Conservation (phyloP, 2,797 vertebrate species). For the Odontamblyopus lacepedii region DNA sequence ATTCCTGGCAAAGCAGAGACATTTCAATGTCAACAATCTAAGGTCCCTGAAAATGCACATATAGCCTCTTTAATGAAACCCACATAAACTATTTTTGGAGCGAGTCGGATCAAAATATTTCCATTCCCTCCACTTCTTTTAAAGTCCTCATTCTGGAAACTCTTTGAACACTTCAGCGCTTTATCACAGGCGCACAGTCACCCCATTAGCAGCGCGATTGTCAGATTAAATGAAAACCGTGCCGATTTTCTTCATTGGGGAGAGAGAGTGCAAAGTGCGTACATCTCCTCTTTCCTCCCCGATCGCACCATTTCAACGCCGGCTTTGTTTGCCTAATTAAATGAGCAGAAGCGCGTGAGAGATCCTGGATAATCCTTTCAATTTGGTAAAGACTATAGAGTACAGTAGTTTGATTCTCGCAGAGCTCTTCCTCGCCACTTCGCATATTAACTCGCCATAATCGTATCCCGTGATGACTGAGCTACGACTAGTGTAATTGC, state of each 20-base stretch:
- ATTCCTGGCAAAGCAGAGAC: too few relatives aligned
- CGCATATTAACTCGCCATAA: slow-evolving; percentile 23
- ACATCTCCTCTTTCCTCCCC: not conserved
- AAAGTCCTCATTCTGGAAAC: not conserved
- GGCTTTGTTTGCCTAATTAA: slow-evolving; percentile 38
- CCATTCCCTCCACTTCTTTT: not conserved
- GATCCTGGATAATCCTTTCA: slow-evolving; percentile 28
- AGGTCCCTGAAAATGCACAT: too few relatives aligned
- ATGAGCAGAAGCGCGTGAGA: slow-evolving; percentile 18
- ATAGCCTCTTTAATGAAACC: too few relatives aligned
- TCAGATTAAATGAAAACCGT: slow-evolving; percentile 12
- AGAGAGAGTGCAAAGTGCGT: not conserved
- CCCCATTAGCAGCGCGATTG: slow-evolving; percentile 18
- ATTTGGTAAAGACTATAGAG: slow-evolving; percentile 28
- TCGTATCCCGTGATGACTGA: slow-evolving; percentile 1
- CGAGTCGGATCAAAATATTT: not conserved
- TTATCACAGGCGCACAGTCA: not conserved
- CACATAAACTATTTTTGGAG: too few relatives aligned
- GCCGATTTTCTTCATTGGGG: not conserved
- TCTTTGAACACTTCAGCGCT: not conserved
- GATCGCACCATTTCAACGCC: slow-evolving; percentile 8
- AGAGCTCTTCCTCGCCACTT: slow-evolving; percentile 20
- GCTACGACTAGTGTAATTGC: not conserved
- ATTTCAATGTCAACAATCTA: too few relatives aligned
- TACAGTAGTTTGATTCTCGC: slow-evolving; percentile 22